Evolutionary conservation across 1,140 invertebrate genomes (phyloP).

Genomic region (Berghia stephanieae): DNA sequence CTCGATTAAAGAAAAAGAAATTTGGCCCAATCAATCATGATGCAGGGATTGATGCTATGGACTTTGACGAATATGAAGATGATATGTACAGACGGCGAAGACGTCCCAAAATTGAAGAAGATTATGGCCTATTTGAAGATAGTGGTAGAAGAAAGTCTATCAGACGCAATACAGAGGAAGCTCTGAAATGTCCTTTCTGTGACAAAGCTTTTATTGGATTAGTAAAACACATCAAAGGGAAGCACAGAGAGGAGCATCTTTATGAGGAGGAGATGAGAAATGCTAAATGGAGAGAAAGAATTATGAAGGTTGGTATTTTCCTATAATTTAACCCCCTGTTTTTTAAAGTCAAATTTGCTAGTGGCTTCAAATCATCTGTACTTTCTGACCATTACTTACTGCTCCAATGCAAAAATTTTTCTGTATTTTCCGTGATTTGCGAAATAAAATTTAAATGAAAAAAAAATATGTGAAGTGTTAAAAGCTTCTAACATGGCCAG

Average conservation of each 20-base stretch:
- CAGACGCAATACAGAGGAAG: slow-evolving; percentile 60
- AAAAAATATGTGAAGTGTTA: too few relatives aligned
- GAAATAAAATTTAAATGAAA: too few relatives aligned
- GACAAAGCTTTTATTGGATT: slow-evolving; percentile 63
- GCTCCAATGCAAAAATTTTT: too few relatives aligned
- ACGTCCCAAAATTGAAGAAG: slow-evolving; percentile 49
- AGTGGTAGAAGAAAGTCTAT: slow-evolving; percentile 56
- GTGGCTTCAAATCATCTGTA: too few relatives aligned
- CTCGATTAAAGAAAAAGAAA: slow-evolving; percentile 60
- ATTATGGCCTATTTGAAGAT: slow-evolving; percentile 59
- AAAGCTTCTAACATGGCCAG: too few relatives aligned
- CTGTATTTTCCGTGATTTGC: too few relatives aligned
- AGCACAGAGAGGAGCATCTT: slow-evolving; percentile 59
- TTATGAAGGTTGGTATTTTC: slow-evolving; percentile 51
- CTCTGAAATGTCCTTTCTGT: slow-evolving; percentile 63
- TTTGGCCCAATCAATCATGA: slow-evolving; percentile 58
- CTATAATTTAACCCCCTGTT: neutral
- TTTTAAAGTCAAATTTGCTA: too few relatives aligned
- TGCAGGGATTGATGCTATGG: slow-evolving; percentile 44
- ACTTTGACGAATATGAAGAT: slow-evolving; percentile 40
- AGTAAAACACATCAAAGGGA: slow-evolving; percentile 62
- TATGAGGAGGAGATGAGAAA: slow-evolving; percentile 64
- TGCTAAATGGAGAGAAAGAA: slow-evolving; percentile 63
- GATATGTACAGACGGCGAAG: slow-evolving; percentile 42
- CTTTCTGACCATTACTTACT: too few relatives aligned